Evolutionary conservation across 2,888 invertebrate species (phyloP).

Genomic region (Uropetala carovei): DNA sequence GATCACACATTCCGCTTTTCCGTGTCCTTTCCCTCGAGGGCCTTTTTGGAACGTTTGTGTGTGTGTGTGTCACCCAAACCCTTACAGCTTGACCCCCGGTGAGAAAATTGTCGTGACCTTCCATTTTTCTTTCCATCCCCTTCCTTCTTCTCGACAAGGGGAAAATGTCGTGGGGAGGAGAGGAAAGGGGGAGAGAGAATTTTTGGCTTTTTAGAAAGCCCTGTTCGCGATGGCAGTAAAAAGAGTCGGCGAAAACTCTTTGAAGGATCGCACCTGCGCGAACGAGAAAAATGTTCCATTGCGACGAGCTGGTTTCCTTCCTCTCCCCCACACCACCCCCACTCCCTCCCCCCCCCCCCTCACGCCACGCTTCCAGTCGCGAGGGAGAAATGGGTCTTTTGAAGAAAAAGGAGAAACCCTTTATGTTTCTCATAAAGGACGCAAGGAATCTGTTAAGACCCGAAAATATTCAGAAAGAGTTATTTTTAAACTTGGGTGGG

Average conservation of each 20-base stretch:
- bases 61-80: slow-evolving; percentile 20
- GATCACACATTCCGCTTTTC: neutral
- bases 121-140: slow-evolving; percentile 7
- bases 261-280: neutral
- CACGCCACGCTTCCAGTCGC: too few relatives aligned
- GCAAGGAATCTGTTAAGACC: neutral
- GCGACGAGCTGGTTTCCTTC: neutral
- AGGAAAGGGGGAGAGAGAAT: neutral
- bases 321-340: too few relatives aligned
- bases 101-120: slow-evolving; percentile 24
- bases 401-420: neutral
- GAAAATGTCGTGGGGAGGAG: neutral
- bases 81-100: slow-evolving; percentile 24
- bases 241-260: slow-evolving; percentile 24
- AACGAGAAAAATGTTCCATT: neutral
- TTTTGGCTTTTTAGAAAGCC: neutral
- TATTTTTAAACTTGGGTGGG: too few relatives aligned
- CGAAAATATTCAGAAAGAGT: too few relatives aligned
- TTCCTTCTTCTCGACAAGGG: neutral
- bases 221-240: neutral
- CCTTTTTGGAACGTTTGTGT: neutral
- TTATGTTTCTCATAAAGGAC: neutral
- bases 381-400: neutral
- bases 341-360: too few relatives aligned
- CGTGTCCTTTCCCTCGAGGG: neutral